Conservation (phyloP, 2,888 invertebrate genomes). For the Dastarcus helophoroides region DNA sequence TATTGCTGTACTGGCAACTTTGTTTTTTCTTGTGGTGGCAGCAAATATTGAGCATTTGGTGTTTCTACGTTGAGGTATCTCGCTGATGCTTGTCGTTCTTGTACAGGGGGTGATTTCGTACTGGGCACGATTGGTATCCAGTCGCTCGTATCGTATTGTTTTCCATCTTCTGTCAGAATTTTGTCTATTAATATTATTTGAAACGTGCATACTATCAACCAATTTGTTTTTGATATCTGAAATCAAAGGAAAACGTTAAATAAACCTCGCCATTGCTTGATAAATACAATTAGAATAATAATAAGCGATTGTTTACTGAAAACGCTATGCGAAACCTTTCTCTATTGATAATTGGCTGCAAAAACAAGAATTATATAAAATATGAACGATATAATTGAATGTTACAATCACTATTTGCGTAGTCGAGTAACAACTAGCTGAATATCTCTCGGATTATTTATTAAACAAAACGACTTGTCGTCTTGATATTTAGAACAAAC, state of each 20-base stretch:
- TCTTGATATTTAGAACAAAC: no score
- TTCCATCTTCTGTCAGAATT: slow-evolving; percentile 7
- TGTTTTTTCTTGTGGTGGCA: slow-evolving; percentile 26
- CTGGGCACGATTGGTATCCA: slow-evolving; percentile 43
- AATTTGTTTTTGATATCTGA: slow-evolving; percentile 1
- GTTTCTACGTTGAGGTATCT: slow-evolving; percentile 30
- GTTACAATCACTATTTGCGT: no score
- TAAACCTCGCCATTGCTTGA: no score
- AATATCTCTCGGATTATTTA: no score
- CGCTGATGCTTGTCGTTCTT: slow-evolving; percentile 26
- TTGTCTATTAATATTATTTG: background rate
- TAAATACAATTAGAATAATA: no score
- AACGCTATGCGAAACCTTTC: no score
- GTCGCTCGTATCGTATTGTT: slow-evolving; percentile 35
- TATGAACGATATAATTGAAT: no score
- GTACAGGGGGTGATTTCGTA: slow-evolving; percentile 7
- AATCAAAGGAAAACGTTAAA: slow-evolving; percentile 2
- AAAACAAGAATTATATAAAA: no score
- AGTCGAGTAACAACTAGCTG: no score
- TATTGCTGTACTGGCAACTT: slow-evolving; percentile 25
- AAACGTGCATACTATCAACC: background rate
- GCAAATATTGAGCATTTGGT: slow-evolving; percentile 20
- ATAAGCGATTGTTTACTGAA: no score
- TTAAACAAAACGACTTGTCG: no score
- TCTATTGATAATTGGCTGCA: no score